Evolutionary conservation across 2,888 invertebrate species (phyloP), one percentile per base, ranked within the genome.

Genomic region (Conistra vaccinii): DNA sequence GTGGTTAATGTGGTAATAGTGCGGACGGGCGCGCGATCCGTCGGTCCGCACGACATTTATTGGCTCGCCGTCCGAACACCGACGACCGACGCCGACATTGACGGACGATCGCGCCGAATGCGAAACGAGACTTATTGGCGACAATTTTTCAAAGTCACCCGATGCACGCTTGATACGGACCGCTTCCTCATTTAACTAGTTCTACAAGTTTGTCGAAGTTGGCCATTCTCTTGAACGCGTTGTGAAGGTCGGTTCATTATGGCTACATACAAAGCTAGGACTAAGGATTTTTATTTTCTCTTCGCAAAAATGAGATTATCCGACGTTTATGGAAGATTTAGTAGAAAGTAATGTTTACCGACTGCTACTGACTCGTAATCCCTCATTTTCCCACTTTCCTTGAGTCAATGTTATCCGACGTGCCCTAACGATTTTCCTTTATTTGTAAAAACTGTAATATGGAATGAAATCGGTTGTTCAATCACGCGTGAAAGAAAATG

Each of bases 81-180:
- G 71, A 74, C 75, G 86, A 76, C 76, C 74, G n/a, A 85, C 89
- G 82, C 60, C 89, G 95, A 96, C 95, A 94, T 90, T 95, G 95
- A 96, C 92, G 89, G 91, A 95, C 93, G 94, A 93, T 90, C 89
- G 88, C 85, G 86, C 88, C 88, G 91, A 94, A 92, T 93, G 90
- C 92, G 92, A 94, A 93, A 92, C 92, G 89, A 93, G 91, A 95
- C 93, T 95, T 95, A 96, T 94, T 94, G 93, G 91, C 87, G 90
- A 93, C 95, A 85, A 95, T 94, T 93, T 92, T 92, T 95, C 95
- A 95, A 93, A 90, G 95, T 94, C 93, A 89, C 86, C 73, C 88
- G 85, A 88, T 91, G 90, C 87, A 90, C 87, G 88, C 84, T 88
- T 91, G 77, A 80, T 77, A 84, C 88, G 80, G 79, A 85, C 86